Percentiles rank a stretch among this genome's conserved stretches.
These are phyloP conservation scores for Drosophila equinoxialis DNA, from an alignment of 1,140 invertebrate genomes.

Conservation along the genomic window DNA sequence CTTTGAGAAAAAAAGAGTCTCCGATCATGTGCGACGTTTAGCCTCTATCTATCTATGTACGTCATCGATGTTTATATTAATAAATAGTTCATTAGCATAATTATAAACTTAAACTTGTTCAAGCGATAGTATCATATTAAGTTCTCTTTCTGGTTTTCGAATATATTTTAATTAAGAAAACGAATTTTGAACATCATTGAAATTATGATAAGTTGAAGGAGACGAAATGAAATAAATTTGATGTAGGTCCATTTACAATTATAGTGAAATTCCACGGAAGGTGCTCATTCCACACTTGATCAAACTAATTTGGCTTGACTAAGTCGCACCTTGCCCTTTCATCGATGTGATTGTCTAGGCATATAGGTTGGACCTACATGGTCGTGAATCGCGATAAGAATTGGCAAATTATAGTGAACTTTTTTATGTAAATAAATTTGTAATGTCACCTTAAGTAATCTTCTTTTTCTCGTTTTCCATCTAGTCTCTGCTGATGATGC, in stretches of 20 bases:
- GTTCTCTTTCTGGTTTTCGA: too few species aligned
- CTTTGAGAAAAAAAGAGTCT: not conserved
- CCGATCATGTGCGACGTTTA: not conserved
- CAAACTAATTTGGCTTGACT: too few species aligned
- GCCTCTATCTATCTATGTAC: not conserved
- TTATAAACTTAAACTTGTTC: not conserved
- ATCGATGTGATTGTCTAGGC: not conserved
- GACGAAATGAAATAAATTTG: too few species aligned
- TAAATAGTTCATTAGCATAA: slow-evolving; percentile 3
- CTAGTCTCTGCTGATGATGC: slow-evolving; percentile 70
- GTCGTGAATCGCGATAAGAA: slow-evolving; percentile 62
- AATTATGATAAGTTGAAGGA: too few species aligned
- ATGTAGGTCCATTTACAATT: too few species aligned
- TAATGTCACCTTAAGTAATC: slow-evolving; percentile 8
- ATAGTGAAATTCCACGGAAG: too few species aligned
- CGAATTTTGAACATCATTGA: too few species aligned
- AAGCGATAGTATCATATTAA: too few species aligned
- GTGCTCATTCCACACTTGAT: too few species aligned
- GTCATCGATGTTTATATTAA: not conserved
- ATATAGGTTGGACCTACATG: slow-evolving; percentile 5
- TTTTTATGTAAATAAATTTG: slow-evolving; percentile 50
- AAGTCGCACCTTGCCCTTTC: not conserved
- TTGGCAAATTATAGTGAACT: slow-evolving; percentile 31
- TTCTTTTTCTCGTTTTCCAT: slow-evolving; percentile 25
- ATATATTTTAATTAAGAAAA: too few species aligned